These are phyloP conservation scores for Zygaena filipendulae DNA, from an alignment of 2,888 invertebrate genomes.

Conservation along the genomic window DNA sequence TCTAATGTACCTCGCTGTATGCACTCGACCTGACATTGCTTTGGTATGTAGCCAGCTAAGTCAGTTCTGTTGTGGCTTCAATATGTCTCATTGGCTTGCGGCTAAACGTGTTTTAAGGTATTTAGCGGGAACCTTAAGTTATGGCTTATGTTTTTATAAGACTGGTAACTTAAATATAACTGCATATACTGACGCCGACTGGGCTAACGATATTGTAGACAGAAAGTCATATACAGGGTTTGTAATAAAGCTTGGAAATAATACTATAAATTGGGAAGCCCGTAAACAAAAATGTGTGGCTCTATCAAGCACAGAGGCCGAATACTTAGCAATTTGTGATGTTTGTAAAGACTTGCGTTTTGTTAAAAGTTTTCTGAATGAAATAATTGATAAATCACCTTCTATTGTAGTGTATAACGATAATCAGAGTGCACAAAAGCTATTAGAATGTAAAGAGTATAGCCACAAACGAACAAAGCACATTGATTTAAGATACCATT, in stretches of 20 bases:
- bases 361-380: neutral
- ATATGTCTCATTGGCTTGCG: neutral
- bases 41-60: conserved; percentile 8
- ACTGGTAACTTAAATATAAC: conserved; percentile 4
- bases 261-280: conserved; percentile 9
- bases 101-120: neutral
- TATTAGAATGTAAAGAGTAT: conserved; percentile 6
- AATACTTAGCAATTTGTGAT: conserved; percentile 13
- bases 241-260: conserved; percentile 10
- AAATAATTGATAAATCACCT: neutral
- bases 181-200: conserved; percentile 13
- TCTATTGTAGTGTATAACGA: neutral
- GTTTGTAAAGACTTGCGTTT: conserved; percentile 4
- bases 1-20: conserved; percentile 10
- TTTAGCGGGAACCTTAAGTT: conserved; percentile 10
- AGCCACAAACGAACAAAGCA: conserved; percentile 11
- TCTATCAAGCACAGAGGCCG: conserved; percentile 10
- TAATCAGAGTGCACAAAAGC: conserved; percentile 5
- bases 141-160: conserved; percentile 10
- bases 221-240: conserved; percentile 17
- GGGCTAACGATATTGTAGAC: conserved; percentile 13
- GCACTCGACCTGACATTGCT: conserved; percentile 9
- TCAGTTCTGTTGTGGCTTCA: conserved; percentile 5
- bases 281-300: conserved; percentile 10
- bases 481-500: conserved; percentile 12